Evolutionary conservation across 2,797 vertebrate genomes (phyloP).

Genomic region (Emys orbicularis): DNA sequence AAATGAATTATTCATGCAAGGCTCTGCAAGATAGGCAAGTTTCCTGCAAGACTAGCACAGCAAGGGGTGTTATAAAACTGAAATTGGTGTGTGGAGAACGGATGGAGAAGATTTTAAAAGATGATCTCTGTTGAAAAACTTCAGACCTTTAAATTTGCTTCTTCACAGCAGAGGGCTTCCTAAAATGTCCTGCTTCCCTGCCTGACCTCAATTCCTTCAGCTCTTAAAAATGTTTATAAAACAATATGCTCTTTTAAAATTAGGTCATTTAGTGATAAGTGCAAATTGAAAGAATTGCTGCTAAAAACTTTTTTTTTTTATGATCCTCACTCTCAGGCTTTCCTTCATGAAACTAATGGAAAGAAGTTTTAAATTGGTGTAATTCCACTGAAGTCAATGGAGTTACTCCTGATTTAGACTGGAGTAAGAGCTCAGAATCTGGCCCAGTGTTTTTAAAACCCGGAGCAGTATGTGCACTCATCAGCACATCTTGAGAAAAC

Average conservation of each 20-base stretch:
- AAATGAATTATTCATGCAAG: constrained; percentile 83
- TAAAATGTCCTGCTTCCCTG: neutral
- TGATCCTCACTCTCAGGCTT: neutral
- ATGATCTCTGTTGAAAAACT: constrained; percentile 64
- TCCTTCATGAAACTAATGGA: neutral
- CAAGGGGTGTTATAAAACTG: constrained; percentile 77
- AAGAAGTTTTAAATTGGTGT: neutral
- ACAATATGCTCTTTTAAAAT: neutral
- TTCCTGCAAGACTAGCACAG: constrained; percentile 81
- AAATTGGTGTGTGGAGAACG: constrained; percentile 74
- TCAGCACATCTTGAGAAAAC: neutral
- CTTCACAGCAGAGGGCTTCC: constrained; percentile 50
- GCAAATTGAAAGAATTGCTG: neutral
- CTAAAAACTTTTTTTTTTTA: neutral
- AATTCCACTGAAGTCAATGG: accelerated
- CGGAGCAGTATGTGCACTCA: accelerated
- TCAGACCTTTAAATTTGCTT: constrained; percentile 65
- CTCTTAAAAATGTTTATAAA: neutral
- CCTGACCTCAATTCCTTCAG: neutral
- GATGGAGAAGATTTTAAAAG: constrained; percentile 77
- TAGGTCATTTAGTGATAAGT: neutral
- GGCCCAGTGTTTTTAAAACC: neutral
- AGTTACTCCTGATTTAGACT: neutral
- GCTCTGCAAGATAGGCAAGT: constrained; percentile 77
- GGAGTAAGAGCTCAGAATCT: neutral